A percentile compares a stretch with the other conserved stretches of the same genome.
Conservation (phyloP, 2,113 vertebrate species). For the Gnathonemus echidnorhynchus region DNA sequence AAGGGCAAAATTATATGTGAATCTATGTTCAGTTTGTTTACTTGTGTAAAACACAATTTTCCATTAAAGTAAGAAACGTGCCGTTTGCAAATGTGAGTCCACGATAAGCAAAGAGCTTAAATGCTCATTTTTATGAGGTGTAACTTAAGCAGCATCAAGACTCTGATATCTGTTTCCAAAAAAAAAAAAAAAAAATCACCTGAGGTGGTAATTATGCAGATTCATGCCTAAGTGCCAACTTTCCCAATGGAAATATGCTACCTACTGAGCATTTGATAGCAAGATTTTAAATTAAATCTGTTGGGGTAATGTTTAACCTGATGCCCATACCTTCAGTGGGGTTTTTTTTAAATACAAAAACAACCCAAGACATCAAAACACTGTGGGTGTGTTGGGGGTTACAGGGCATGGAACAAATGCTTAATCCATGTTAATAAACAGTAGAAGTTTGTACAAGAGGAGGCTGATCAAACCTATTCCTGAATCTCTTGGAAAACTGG, state of each 20-base stretch:
- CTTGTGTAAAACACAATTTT: background rate
- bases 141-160: background rate
- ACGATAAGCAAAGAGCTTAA: background rate
- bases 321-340: background rate
- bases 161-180: background rate
- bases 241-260: background rate
- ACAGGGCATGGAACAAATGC: background rate
- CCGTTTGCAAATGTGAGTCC: background rate
- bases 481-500: background rate
- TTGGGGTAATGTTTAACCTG: slow-evolving; percentile 17
- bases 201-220: slow-evolving; percentile 10
- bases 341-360: background rate
- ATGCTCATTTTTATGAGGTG: background rate
- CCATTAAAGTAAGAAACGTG: background rate
- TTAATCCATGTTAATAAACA: slow-evolving; percentile 2
- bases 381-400: background rate
- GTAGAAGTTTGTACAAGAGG: background rate
- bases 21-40: background rate
- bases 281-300: background rate
- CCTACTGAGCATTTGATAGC: background rate
- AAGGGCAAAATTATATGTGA: background rate
- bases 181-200: background rate
- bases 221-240: background rate
- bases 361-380: background rate
- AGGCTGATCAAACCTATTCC: background rate